Percentiles rank a stretch among this genome's conserved stretches.
Evolutionary conservation across 2,797 vertebrate species (phyloP).

Genomic region (Squalus acanthias): DNA sequence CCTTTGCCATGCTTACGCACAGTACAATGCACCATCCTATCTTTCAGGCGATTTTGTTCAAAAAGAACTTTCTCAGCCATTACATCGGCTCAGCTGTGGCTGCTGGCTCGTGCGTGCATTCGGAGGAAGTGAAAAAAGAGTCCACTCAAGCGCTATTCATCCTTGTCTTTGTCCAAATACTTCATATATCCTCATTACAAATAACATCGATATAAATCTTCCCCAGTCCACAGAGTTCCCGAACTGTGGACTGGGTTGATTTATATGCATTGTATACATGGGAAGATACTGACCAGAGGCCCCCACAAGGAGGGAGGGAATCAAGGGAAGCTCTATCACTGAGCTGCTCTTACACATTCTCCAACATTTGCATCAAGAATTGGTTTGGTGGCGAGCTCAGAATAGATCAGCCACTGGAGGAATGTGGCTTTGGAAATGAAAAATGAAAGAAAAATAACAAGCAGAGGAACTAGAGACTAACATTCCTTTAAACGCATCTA

Average conservation of each 20-base stretch:
- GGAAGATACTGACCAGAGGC: neutral
- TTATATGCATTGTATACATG: neutral
- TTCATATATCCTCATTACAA: neutral
- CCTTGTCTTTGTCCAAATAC: neutral
- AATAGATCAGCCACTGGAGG: neutral
- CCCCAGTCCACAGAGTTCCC: neutral
- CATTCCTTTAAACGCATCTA: no score
- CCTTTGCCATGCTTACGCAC: neutral
- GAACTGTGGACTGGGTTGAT: neutral
- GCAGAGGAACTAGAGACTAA: neutral
- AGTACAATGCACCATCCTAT: neutral
- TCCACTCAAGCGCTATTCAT: neutral
- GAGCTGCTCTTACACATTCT: neutral
- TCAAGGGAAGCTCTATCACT: neutral
- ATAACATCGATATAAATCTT: neutral
- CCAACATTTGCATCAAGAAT: neutral
- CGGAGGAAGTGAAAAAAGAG: neutral
- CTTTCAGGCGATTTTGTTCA: neutral
- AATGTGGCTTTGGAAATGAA: neutral
- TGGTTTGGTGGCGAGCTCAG: neutral
- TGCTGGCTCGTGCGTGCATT: neutral
- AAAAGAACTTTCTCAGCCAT: neutral
- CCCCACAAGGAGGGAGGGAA: neutral
- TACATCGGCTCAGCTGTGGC: neutral
- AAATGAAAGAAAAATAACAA: neutral